A percentile compares a stretch with the other conserved stretches of the same genome.
Conservation (phyloP, 2,888 invertebrate species). For the Alentia gelatinosa region DNA sequence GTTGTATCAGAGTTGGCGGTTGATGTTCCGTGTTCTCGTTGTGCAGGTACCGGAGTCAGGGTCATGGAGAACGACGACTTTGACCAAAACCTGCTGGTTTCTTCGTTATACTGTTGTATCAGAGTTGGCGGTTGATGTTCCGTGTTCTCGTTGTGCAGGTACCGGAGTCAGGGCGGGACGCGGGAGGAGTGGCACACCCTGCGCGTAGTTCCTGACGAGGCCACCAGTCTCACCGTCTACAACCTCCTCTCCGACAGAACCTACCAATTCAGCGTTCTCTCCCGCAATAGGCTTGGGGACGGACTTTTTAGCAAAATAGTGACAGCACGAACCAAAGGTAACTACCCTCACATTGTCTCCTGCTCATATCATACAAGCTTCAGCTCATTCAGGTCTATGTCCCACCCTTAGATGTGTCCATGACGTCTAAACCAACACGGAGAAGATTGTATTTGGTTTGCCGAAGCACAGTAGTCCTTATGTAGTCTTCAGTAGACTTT, state of each 20-base stretch:
- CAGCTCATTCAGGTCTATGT: neutral
- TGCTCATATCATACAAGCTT: neutral
- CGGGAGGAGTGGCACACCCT: conserved; percentile 64
- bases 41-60: conserved; percentile 57
- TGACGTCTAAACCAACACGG: neutral
- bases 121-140: no score
- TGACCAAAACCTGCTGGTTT: no score
- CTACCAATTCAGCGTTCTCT: conserved; percentile 97
- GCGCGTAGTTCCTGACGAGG: conserved; percentile 92
- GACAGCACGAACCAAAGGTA: conserved; percentile 93
- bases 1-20: no score
- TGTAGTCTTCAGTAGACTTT: no score
- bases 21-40: no score
- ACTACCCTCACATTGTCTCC: neutral
- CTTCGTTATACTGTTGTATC: no score
- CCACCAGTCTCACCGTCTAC: conserved; percentile 94
- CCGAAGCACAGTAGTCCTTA: neutral
- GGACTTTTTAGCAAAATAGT: conserved; percentile 97
- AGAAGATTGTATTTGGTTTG: neutral
- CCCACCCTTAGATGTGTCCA: neutral
- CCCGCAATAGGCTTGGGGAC: conserved; percentile 94
- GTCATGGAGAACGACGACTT: no score
- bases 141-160: no score
- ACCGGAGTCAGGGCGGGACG: conserved; percentile 51
- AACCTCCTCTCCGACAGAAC: conserved; percentile 93